Evolutionary conservation across 1,140 invertebrate genomes (phyloP).

Genomic region (Scaptodrosophila lebanonensis): DNA sequence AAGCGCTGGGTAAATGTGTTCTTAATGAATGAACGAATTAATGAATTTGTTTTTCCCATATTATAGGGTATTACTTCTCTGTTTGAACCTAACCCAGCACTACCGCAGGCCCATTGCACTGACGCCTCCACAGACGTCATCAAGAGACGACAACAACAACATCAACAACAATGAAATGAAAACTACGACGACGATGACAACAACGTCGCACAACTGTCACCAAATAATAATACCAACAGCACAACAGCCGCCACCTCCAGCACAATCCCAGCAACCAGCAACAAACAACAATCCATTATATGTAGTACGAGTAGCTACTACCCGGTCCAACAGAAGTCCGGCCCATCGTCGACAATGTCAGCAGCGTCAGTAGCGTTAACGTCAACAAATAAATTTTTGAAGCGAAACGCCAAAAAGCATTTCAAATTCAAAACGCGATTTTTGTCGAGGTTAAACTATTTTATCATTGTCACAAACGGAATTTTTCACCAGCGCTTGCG

Average conservation of each 20-base stretch:
- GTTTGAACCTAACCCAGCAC: no score
- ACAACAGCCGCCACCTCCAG: constrained; percentile 5
- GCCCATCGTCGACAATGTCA: constrained; percentile 30
- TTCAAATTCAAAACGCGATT: constrained; percentile 75
- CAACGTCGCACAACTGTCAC: constrained; percentile 45
- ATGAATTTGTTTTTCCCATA: no score
- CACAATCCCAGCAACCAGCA: constrained; percentile 17
- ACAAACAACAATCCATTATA: constrained; percentile 18
- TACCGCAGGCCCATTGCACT: neutral
- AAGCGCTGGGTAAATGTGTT: no score
- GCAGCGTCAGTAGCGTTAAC: neutral
- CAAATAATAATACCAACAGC: constrained; percentile 45
- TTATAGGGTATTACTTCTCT: no score
- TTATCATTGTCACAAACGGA: constrained; percentile 75
- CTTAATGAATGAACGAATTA: no score
- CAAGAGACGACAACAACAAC: constrained; percentile 10
- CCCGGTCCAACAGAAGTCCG: constrained; percentile 1
- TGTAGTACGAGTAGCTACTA: constrained; percentile 47
- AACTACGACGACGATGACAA: constrained; percentile 4
- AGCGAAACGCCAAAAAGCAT: constrained; percentile 61
- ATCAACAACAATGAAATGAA: constrained; percentile 1
- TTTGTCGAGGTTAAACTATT: constrained; percentile 73
- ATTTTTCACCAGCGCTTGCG: constrained; percentile 66
- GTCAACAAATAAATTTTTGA: constrained; percentile 55
- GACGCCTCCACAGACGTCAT: constrained; percentile 27